Base-by-base conservation (phyloP, 2,888 invertebrate genomes). In the Alloplasta piceator region DNA sequence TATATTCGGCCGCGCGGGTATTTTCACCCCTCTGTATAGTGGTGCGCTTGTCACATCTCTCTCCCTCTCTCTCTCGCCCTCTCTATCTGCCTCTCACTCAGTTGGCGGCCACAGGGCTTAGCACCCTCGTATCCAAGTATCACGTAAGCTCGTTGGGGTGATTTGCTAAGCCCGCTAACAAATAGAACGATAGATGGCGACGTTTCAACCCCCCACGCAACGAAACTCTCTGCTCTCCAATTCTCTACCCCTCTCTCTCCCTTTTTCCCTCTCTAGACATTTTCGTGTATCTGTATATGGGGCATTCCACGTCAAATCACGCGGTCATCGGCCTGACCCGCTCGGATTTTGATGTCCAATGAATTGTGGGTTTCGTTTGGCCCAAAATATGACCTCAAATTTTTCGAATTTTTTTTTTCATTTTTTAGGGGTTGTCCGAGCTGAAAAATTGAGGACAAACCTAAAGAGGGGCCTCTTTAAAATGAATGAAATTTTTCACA, bases 81-180 rank as follows among this genome's bases (percentile, higher is more conserved):
- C 74, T 41, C 10, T 58, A 12, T 68, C 77, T 60, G 74, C 64
- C 55, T 70, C 74, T 78, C 66, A 50, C 67, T 80, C 76, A 64
- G 60, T 74, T 46, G 74, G 58, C 64, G 66, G 67, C 75, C 75
- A 85, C 86, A 89, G 88, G 91, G 90, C 91, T 91, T 91, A 91
- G 85, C 91, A 89, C 90, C 91, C 90, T 83, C 82, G 82, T 79
- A 80, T 52, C 81, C 84, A 88, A 88, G 89, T 87, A 87, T 84
- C 88, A 87, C 86, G 87, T 91, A 91, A 91, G 90, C 91, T 89
- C 90, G 90, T 89, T 88, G 90, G 90, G 91, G 89, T 91, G 92
- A 91, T 91, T 92, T 91, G 92, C 90, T 92, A 92, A 92, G 91
- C 92, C 87, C 90, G 90, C 90, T 90, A 91, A 91, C 92, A 91